These are phyloP conservation scores for Pachycephus smyrnensis DNA, from an alignment of 2,888 invertebrate species.

Conservation along the genomic window DNA sequence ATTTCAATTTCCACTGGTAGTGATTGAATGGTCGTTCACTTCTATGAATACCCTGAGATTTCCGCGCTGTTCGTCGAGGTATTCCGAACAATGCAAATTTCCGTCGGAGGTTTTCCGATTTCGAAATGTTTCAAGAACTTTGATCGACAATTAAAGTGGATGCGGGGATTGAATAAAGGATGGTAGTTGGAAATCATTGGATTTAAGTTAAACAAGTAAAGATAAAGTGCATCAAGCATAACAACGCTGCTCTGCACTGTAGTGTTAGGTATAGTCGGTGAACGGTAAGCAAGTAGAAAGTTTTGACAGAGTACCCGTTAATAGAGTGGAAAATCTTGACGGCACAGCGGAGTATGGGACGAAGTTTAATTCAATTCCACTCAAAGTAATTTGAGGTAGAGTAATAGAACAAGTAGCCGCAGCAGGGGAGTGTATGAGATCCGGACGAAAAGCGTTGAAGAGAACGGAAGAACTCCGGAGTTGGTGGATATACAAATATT, in stretches of 20 bases:
- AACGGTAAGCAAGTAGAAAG: slow-evolving; percentile 1
- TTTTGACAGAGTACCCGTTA: slow-evolving; percentile 16
- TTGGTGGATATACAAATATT: neutral
- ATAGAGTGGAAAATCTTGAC: slow-evolving; percentile 36
- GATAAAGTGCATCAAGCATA: neutral
- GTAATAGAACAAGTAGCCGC: neutral
- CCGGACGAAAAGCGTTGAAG: neutral
- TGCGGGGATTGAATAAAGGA: neutral
- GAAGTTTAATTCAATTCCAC: slow-evolving; percentile 37
- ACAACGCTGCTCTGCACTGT: neutral
- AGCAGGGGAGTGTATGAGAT: neutral
- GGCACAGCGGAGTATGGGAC: slow-evolving; percentile 20
- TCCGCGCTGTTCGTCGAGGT: neutral
- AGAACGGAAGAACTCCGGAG: neutral
- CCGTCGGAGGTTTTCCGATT: neutral
- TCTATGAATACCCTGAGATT: neutral
- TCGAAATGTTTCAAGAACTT: neutral
- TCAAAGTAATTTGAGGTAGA: slow-evolving; percentile 17
- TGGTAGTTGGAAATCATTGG: slow-evolving; percentile 10
- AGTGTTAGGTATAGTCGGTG: neutral
- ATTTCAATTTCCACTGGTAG: neutral
- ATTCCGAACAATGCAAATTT: neutral
- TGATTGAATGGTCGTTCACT: neutral
- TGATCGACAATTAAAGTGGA: neutral
- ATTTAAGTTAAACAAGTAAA: neutral